These are phyloP conservation scores for Athrips mouffetella DNA, from an alignment of 2,888 invertebrate species.

Conservation along the genomic window DNA sequence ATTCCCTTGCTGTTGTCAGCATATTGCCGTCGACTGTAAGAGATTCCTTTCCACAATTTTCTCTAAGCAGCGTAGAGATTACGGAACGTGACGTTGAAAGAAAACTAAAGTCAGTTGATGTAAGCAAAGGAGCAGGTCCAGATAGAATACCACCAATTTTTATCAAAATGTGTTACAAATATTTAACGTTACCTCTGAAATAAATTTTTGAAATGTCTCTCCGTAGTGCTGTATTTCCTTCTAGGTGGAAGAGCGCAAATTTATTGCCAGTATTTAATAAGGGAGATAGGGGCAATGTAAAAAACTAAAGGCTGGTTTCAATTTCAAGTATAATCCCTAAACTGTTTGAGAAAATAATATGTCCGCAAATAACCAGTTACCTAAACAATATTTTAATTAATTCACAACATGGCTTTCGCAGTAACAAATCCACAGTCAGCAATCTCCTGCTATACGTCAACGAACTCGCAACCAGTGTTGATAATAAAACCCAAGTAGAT, in stretches of 20 bases:
- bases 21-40: too few species aligned
- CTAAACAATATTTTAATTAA: conserved; percentile 11
- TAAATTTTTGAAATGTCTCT: background rate
- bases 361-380: background rate
- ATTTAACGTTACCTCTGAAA: background rate
- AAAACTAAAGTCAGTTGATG: too few species aligned
- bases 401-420: too few species aligned
- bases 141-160: conserved; percentile 1
- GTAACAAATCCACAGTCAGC: too few species aligned
- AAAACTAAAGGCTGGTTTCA: conserved; percentile 17
- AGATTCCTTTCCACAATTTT: too few species aligned
- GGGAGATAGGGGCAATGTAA: conserved; percentile 10
- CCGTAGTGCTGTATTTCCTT: conserved; percentile 3
- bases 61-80: too few species aligned
- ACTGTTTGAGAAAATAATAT: conserved; percentile 14
- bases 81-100: background rate
- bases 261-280: conserved; percentile 17
- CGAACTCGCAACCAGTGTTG: too few species aligned
- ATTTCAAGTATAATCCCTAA: conserved; percentile 12
- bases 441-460: too few species aligned
- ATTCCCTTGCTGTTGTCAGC: too few species aligned
- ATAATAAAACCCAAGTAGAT: too few species aligned
- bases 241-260: conserved; percentile 16
- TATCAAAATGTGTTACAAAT: background rate
- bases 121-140: background rate